Evolutionary conservation across 2,888 invertebrate species (phyloP), one percentile per base, ranked within the genome.

Genomic region (Apamea anceps): DNA sequence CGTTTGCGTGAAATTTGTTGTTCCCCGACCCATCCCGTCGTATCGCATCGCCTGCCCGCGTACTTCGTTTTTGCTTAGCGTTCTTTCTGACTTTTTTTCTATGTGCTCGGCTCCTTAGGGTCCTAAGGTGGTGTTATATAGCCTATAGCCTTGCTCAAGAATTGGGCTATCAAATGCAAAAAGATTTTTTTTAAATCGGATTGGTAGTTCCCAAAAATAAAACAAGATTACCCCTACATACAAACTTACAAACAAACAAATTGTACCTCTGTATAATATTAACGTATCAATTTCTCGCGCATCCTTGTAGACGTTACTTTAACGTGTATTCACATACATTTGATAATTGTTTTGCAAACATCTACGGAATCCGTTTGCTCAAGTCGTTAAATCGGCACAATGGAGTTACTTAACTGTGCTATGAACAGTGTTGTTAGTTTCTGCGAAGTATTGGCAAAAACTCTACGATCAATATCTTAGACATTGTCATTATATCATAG

Each of bases 281-380:
- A 81, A 89, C 51, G 28, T 77, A 75, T 87, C 71, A 85, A 79
- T 85, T 84, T 87, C 87, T 77, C 74, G 57, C 70, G 57, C 81
- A 89, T 84, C 90, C 88, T 87, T 80, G 84, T 68, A 75, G 75
- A 77, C 71, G 62, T 84, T 79, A 85, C 62, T 84, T 80, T 71
- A 79, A 72, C 82, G 79, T 78, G 65, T 84, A 75, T 86, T 86
- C 81, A 75, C 85, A 60, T 75, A 72, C 80, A 79, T 82, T 81
- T 83, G 90, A 85, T 91, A 91, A 91, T 91, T 91, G 87, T 82
- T 85, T 82, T 73, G 79, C 87, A 90, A 90, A 90, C 85, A 86
- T 67, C 51, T 67, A 84, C 80, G 78, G 82, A 78, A 76, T 88
- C 82, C 85, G 84, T 91, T 89, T 90, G 86, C 81, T 81, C 85